phyloP scores from a whole-genome alignment of 1,140 invertebrate species.

The Neotoxoptera formosana region DNA sequence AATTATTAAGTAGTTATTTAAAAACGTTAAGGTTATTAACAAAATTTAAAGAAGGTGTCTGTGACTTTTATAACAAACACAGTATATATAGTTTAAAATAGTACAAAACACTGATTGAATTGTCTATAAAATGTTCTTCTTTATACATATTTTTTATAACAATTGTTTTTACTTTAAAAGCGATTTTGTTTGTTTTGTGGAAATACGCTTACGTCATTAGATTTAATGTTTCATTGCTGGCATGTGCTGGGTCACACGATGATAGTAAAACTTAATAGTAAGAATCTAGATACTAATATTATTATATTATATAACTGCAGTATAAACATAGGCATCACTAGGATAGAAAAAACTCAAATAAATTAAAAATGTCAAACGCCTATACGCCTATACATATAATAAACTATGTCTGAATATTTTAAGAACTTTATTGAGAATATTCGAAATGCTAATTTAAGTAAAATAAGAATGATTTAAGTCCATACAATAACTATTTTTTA shows the following conservation, averaged over 20 bases:
- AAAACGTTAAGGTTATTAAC: too few relatives aligned
- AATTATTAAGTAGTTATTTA: background rate
- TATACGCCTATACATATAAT: too few relatives aligned
- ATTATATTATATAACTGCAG: too few relatives aligned
- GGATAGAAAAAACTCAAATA: too few relatives aligned
- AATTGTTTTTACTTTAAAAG: background rate
- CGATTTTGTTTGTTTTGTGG: background rate
- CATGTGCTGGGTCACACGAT: background rate
- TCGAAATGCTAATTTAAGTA: background rate
- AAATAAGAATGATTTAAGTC: background rate
- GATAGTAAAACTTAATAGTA: background rate
- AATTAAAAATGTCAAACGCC: too few relatives aligned
- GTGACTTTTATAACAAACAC: background rate
- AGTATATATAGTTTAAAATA: background rate
- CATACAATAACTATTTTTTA: background rate
- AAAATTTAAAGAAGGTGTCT: background rate
- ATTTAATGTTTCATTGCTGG: background rate
- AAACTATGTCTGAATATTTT: background rate
- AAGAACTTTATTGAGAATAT: background rate
- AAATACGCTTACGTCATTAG: background rate
- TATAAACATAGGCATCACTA: too few relatives aligned
- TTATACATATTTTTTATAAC: background rate
- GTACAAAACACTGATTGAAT: background rate
- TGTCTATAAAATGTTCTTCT: background rate
- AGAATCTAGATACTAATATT: background rate